Conservation (phyloP, 1,140 invertebrate genomes). For the Camponotus floridanus region DNA sequence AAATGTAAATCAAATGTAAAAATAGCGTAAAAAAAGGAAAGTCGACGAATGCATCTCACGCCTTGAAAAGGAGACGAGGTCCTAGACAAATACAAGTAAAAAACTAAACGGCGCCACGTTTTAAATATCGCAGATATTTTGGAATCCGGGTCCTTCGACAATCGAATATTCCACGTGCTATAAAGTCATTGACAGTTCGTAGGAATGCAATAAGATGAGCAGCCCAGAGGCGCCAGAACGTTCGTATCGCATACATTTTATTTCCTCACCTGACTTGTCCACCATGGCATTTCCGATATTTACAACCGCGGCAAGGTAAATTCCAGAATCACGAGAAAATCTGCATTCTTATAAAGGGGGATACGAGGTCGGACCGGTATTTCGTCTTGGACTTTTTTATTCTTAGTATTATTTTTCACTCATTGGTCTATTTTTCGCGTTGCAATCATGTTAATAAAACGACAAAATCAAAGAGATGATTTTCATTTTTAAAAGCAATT, state of each 20-base stretch:
- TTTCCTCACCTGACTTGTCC: neutral
- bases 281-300: constrained; percentile 34
- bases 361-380: neutral
- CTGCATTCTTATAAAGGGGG: constrained; percentile 12
- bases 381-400: neutral
- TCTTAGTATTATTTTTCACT: neutral
- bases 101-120: neutral
- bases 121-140: constrained; percentile 1
- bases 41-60: neutral
- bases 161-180: neutral
- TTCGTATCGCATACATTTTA: neutral
- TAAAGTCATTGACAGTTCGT: neutral
- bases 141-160: constrained; percentile 14
- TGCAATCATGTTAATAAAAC: neutral
- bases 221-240: constrained; percentile 30
- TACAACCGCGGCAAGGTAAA: constrained; percentile 47
- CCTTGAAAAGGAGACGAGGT: neutral
- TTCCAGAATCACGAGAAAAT: constrained; percentile 17
- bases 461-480: neutral
- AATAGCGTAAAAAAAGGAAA: constrained; percentile 47
- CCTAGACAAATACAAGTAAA: neutral
- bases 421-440: no score
- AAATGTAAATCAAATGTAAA: constrained; percentile 28
- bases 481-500: neutral
- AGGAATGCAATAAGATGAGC: constrained; percentile 45